Base-by-base conservation (phyloP, 1,140 invertebrate species). In the Penaeus japonicus region DNA sequence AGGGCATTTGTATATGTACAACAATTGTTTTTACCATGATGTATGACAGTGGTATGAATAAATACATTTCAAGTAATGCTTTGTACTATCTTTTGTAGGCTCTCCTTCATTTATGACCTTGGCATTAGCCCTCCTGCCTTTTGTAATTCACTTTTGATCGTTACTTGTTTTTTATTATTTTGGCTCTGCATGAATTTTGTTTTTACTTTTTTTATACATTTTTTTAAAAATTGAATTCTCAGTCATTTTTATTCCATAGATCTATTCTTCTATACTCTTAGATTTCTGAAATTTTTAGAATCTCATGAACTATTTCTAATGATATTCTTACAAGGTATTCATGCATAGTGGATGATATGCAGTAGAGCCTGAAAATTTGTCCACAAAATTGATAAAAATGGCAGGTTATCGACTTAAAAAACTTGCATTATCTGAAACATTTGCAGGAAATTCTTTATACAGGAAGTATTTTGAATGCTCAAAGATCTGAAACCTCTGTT, bases 1-100 rank as follows among this genome's bases (percentile, higher is more conserved):
- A 88, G 87, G 87, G 87, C 87, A 88, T 88, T 88, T 88, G 87
- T 88, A 88, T 54, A 83, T 88, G 87, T 88, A 88, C 87, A 88
- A 88, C 87, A 77, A 83, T 88, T 88, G 80, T 88, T 88, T 83
- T 88, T 88, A 88, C 87, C 87, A 88, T 88, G 54, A 88, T 88
- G 87, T 88, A 88, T 88, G 87, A 88, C 87, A 84, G 87, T 84
- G 65, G 87, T 83, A 88, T 88, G 87, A 88, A 88, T 88, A 88
- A 88, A 88, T 84, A 88, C 79, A 88, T 88, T 88, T 88, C 80
- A 88, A 88, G 87, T 88, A 88, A 83, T 88, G 87, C 80, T 88
- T 88, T 84, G 87, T 88, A 39, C 87, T 88, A 78, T 88, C 80
- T 83, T 84, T 84, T 78, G 73, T 88, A 88, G 65, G 87, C 73